Evolutionary conservation across 2,113 vertebrate species (phyloP), one percentile per base, ranked within the genome.

Genomic region (Dicerorhinus sumatrensis): DNA sequence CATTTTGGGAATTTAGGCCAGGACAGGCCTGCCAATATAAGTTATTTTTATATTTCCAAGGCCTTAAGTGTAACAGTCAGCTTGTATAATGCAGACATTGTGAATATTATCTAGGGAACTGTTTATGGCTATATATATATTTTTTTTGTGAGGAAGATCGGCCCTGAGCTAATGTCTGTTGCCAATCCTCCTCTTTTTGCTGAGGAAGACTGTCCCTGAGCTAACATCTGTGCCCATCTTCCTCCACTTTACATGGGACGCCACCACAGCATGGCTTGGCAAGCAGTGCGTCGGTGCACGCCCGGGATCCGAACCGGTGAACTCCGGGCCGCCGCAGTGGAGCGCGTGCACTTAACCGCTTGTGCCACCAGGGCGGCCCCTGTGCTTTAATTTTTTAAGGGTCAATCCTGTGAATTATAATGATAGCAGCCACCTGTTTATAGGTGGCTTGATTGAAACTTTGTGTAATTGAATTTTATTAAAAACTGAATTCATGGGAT

Each of bases 381-480:
- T n/a, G 8, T 46, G 14, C 69, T 90, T 58, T 77, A 72, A 72
- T 58, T 91, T 93, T 63, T 92, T 80, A 89, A 82, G 51, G 48
- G 54, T 33, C 73, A 76, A 0, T 63, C 23, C 25, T 77, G 14
- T 86, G 69, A 89, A 85, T 62, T 76, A 46, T 25, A 80, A 21
- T 67, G 36, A 65, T 46, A 76, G 65, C 29, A 89, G 62, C 39
- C 13, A 54, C 23, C 36, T 89, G 79, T 91, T 81, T 89, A 29
- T 85, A 76, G 7, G 39, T 89, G 65, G n/a, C 17, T 89, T 89
- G 80, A 85, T 42, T 65, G 73, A 85, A 97, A 83, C 46, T 85
- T 85, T 51, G n/a, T 63, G 76, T 69, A 94, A 63, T 51, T 82
- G 56, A 92, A 86, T 75, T 95, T 79, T 65, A 84, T 73, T 96